Conservation (phyloP, 1,140 invertebrate species). For the Drosophila truncata region DNA sequence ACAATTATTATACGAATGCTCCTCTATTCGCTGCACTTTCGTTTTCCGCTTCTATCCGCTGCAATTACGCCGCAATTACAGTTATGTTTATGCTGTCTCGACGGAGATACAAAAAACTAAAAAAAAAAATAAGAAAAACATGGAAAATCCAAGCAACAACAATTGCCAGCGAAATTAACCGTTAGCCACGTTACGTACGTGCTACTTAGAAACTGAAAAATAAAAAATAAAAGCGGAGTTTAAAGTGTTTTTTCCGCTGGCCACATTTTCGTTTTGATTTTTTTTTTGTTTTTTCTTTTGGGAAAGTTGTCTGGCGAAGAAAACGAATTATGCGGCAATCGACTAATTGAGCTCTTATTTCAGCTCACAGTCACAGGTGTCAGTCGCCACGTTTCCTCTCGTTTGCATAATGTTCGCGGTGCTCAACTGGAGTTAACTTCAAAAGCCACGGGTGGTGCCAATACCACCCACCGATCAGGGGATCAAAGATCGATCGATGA, state of each 20-base stretch:
- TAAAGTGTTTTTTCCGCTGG: constrained; percentile 33
- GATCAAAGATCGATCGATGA: constrained; percentile 9
- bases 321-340: constrained; percentile 32
- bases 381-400: constrained; percentile 20
- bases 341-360: constrained; percentile 41
- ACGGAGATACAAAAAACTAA: background rate
- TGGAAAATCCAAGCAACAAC: constrained; percentile 11
- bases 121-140: constrained; percentile 8
- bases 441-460: constrained; percentile 28
- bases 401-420: constrained; percentile 34
- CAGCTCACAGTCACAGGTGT: constrained; percentile 33
- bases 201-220: constrained; percentile 51
- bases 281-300: constrained; percentile 8
- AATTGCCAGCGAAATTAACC: constrained; percentile 52
- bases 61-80: constrained; percentile 57
- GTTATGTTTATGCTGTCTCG: constrained; percentile 45
- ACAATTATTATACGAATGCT: constrained; percentile 44
- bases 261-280: constrained; percentile 23
- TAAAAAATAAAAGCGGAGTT: background rate
- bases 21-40: constrained; percentile 56
- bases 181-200: constrained; percentile 58
- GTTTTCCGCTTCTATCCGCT: constrained; percentile 46
- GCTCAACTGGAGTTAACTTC: constrained; percentile 29
- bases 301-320: constrained; percentile 31
- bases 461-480: constrained; percentile 26